A percentile compares a stretch with the other conserved stretches of the same genome.
Evolutionary conservation across 1,140 invertebrate genomes (phyloP).

Genomic region (Leptinotarsa defecta): DNA sequence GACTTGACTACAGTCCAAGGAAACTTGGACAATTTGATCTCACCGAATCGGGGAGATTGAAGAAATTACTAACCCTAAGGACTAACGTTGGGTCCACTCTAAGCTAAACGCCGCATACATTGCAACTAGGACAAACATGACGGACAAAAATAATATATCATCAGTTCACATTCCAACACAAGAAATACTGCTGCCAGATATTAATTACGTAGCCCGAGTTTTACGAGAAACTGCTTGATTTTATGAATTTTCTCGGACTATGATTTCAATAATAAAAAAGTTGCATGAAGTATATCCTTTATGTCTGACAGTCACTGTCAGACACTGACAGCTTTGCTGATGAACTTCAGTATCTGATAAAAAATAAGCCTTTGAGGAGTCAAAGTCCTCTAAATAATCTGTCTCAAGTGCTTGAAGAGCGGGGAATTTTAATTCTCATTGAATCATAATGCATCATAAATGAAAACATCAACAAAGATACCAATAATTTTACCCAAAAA

Average conservation of each 20-base stretch:
- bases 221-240: neutral
- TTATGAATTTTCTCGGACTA: neutral
- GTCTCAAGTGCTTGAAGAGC: too few relatives aligned
- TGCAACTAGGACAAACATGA: neutral
- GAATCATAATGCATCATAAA: too few relatives aligned
- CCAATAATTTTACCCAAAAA: too few relatives aligned
- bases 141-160: neutral
- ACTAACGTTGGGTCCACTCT: neutral
- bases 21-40: neutral
- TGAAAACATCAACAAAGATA: too few relatives aligned
- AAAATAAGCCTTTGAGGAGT: neutral
- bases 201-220: neutral
- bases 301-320: neutral
- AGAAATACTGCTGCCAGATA: neutral
- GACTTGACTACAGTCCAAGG: neutral
- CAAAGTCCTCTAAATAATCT: neutral
- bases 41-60: neutral
- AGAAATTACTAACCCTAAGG: neutral
- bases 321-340: neutral
- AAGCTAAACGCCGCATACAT: neutral
- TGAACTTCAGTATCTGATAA: neutral
- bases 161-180: too few relatives aligned
- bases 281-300: neutral
- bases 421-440: too few relatives aligned
- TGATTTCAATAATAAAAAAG: neutral